phyloP scores from a whole-genome alignment of 2,797 vertebrate genomes.

The Rousettus madagascariensis region DNA sequence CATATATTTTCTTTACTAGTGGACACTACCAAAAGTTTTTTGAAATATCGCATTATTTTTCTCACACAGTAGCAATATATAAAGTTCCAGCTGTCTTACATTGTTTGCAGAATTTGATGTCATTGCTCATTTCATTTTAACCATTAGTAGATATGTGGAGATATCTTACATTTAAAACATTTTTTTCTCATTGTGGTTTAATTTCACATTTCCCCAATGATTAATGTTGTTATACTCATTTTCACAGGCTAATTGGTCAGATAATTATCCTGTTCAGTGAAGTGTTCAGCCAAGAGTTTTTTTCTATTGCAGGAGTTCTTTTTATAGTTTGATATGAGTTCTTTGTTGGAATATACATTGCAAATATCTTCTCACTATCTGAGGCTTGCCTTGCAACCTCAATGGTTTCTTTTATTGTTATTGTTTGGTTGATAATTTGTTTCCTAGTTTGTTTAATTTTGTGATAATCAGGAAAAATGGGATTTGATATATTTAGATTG shows the following conservation, averaged over 20 bases:
- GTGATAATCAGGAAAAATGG: not conserved
- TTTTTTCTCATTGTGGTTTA: not conserved
- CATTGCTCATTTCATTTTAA: not conserved
- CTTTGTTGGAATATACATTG: not conserved
- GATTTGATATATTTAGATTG: not conserved
- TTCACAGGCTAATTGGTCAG: not conserved
- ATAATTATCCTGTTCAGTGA: not conserved
- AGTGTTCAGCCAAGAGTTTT: not conserved
- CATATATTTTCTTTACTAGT: not conserved
- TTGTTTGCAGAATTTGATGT: not conserved
- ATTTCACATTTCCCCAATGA: not conserved
- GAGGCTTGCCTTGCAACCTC: not conserved
- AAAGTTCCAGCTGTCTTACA: not conserved
- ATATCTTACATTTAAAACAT: not conserved
- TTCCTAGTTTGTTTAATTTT: constrained; percentile 12
- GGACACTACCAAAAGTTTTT: not conserved
- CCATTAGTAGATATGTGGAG: not conserved
- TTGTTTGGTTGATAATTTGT: not conserved
- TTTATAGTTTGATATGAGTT: not conserved
- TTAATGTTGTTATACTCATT: not conserved
- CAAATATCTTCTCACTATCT: not conserved
- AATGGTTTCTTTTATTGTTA: not conserved
- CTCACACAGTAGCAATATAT: not conserved
- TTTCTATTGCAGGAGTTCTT: not conserved
- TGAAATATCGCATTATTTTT: not conserved